Base-by-base conservation (phyloP, 2,113 vertebrate genomes). In the Urocolius indicus region DNA sequence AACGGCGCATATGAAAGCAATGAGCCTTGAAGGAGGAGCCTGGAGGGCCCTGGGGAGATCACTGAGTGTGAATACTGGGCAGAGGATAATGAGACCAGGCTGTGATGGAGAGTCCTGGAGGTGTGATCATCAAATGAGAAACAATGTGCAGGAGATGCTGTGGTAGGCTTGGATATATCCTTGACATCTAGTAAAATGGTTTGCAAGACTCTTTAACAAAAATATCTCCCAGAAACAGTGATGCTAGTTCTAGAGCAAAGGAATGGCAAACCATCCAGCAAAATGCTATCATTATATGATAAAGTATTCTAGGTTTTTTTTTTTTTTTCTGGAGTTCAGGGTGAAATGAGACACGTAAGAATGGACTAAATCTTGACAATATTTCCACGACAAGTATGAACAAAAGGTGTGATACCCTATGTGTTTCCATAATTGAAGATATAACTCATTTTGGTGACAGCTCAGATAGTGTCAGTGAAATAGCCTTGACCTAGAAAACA, bases 401-500 rank as follows among this genome's bases (percentile, higher is more conserved):
- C 41, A 81, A 81, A 93, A 98, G 57, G 63, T 96, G 87, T 94
- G 93, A 96, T 96, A 94, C 85, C 96, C 92, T 89, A 36, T 74
- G 85, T 88, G 90, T 88, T 87, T 73, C 88, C 86, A 13, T 94
- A 97, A 94, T 95, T 96, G 89, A 95, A 93, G 93, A 92, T 81
- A 93, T 62, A 96, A 59, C 93, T 97, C 67, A 78, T 89, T 95
- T 85, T 91, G 57, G 51, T 95, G 80, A 61, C 49, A 96, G 24
- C 88, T 93, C 74, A 78, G 52, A 92, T 66, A 61, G 63, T 89
- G 67, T 59, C 75, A 69, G 77, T 54, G 57, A 80, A 65, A 73
- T 71, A 96, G 68, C 49, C 86, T 84, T 92, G 91, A 94, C 71
- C 48, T 84, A 92, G 89, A 89, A 96, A 96, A 97, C 87, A 84